Conservation (phyloP, 2,113 vertebrate genomes). For the Oreotrochilus melanogaster region DNA sequence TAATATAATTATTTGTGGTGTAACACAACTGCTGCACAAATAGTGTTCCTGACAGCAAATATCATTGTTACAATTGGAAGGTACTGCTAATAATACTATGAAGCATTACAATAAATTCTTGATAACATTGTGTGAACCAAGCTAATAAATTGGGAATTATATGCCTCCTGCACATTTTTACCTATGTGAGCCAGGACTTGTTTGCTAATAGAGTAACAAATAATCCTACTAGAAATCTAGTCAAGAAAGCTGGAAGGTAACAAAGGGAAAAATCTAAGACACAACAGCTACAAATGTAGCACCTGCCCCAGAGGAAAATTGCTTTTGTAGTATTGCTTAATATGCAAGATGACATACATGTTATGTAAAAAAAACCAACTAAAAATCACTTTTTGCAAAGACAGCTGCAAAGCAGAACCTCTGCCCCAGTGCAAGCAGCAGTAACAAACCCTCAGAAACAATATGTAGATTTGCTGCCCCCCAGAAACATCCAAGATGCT, state of each 20-base stretch:
- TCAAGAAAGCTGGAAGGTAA: not conserved
- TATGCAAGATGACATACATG: not conserved
- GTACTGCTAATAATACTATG: slow-evolving; percentile 57
- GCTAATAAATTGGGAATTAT: slow-evolving; percentile 73
- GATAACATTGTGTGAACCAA: slow-evolving; percentile 59
- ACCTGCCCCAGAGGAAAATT: not conserved
- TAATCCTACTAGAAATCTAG: not conserved
- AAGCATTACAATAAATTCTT: slow-evolving; percentile 70
- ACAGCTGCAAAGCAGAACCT: not conserved
- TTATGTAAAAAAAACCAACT: not conserved
- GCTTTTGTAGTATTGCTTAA: not conserved
- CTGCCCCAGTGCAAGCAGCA: fast-evolving
- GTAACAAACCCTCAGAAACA: not conserved
- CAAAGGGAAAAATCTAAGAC: not conserved
- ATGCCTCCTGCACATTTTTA: slow-evolving; percentile 55
- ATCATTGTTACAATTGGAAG: slow-evolving; percentile 59
- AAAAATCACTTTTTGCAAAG: not conserved
- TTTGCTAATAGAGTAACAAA: slow-evolving; percentile 49
- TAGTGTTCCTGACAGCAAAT: slow-evolving; percentile 73
- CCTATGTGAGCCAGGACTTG: slow-evolving; percentile 14
- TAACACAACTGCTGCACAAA: slow-evolving; percentile 61
- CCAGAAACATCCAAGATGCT: not conserved
- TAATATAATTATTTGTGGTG: slow-evolving; percentile 50
- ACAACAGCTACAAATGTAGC: not conserved
- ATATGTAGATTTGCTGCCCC: not conserved